These are phyloP conservation scores for Anadara kagoshimensis DNA, from an alignment of 1,140 invertebrate genomes.

Conservation along the genomic window DNA sequence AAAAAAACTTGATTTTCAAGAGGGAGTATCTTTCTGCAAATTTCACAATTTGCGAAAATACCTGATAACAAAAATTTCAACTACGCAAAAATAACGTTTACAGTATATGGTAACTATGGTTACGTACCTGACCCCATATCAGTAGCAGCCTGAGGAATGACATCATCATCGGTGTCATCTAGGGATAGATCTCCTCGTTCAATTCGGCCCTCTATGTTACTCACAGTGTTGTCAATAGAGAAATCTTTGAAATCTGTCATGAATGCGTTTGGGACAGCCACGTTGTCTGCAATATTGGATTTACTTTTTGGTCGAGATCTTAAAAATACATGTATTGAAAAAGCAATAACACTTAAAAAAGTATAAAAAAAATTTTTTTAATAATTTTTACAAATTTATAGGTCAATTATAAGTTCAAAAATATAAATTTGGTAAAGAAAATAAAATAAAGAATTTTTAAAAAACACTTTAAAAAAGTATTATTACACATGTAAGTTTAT, in stretches of 20 bases:
- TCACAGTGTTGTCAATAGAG: slow-evolving; percentile 58
- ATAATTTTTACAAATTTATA: not conserved
- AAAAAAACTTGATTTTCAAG: too few species aligned
- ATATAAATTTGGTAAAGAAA: not conserved
- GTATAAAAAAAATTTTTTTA: not conserved
- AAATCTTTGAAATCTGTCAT: slow-evolving; percentile 63
- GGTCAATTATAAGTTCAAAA: not conserved
- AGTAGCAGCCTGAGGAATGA: slow-evolving; percentile 62
- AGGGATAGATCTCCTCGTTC: slow-evolving; percentile 38
- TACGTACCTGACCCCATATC: slow-evolving; percentile 69
- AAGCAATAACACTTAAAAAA: too few species aligned
- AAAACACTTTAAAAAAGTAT: too few species aligned
- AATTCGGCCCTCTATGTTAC: slow-evolving; percentile 56
- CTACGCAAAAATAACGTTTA: too few species aligned
- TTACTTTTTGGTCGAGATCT: slow-evolving; percentile 34
- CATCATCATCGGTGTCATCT: slow-evolving; percentile 61
- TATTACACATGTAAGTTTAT: too few species aligned
- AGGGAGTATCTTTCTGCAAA: too few species aligned
- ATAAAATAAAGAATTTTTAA: not conserved
- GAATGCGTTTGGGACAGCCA: slow-evolving; percentile 62
- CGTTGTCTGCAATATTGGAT: slow-evolving; percentile 58
- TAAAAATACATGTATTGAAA: not conserved
- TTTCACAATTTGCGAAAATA: too few species aligned
- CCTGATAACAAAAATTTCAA: too few species aligned
- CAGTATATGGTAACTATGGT: too few species aligned